Base-by-base conservation (phyloP, 2,797 vertebrate species). In the Sebastes jordani region DNA sequence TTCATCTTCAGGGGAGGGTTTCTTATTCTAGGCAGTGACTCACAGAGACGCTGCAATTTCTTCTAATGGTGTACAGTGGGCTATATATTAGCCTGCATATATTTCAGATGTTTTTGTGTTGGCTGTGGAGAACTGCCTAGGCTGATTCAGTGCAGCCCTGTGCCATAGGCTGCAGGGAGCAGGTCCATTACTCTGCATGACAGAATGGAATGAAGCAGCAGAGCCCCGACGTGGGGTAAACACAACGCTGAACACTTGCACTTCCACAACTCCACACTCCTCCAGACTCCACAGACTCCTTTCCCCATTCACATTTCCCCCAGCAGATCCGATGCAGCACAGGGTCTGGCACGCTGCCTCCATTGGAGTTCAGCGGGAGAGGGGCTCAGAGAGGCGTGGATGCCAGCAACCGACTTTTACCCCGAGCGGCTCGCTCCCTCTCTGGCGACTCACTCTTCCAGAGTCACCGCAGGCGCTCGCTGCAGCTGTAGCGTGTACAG, bases 121-220 rank as follows among this genome's bases (percentile, higher is more conserved):
- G 74, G 73, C 75, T 74, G 65, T 82, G 69, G 74, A 61, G 80
- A 79, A 58, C 71, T 58, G 80, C 64, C 81, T 55, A 49, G 55
- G 58, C 78, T 88, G 90, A 88, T 89, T 89, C 80, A 84, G 72
- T 90, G 80, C 86, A 83, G 87, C 78, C 78, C 65, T 42, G 74
- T 84, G 88, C 88, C 86, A 90, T 69, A 82, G 89, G 85, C 86
- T 68, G 89, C 90, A 66, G 84, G 82, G 77, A 84, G 84, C 85
- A 80, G 85, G 88, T 92, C 87, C 91, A 94, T 93, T 91, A 90
- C 91, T 90, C 90, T 88, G 89, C 76, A 85, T 89, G 93, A 94
- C 92, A 90, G 90, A 77, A 76, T 67, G 86, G 85, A 87, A 92
- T 89, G 87, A 88, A 87, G 86, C 86, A 85, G 88, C 86, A 80